These are phyloP conservation scores for Zygaena filipendulae DNA, from an alignment of 2,888 invertebrate genomes.

Conservation along the genomic window DNA sequence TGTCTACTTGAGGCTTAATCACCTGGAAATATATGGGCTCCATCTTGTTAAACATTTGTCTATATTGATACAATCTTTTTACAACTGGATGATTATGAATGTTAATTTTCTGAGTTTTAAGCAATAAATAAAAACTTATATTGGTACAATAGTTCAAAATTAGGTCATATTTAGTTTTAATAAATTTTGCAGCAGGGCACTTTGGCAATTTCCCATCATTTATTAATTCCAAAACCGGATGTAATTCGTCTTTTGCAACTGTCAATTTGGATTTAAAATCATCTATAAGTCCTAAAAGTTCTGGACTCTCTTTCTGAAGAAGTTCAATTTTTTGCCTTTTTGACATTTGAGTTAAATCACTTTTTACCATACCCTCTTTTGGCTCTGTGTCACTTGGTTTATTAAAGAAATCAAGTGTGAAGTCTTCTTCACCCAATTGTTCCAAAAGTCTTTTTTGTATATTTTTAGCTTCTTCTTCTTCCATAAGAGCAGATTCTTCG, in stretches of 20 bases:
- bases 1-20: conserved; percentile 74
- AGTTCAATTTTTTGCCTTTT: conserved; percentile 80
- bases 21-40: conserved; percentile 75
- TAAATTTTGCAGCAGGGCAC: conserved; percentile 75
- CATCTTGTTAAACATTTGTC: conserved; percentile 79
- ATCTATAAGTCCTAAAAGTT: conserved; percentile 80
- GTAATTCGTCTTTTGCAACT: conserved; percentile 73
- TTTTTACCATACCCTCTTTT: conserved; percentile 72
- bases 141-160: conserved; percentile 87
- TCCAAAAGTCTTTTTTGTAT: conserved; percentile 82
- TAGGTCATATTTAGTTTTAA: conserved; percentile 75
- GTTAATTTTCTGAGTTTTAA: conserved; percentile 80
- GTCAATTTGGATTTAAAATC: conserved; percentile 80
- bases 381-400: conserved; percentile 44
- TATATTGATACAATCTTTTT: conserved; percentile 83
- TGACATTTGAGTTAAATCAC: conserved; percentile 80
- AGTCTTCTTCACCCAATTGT: conserved; percentile 83
- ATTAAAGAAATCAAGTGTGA: conserved; percentile 69
- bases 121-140: conserved; percentile 84
- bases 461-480: conserved; percentile 85
- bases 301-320: conserved; percentile 88
- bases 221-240: conserved; percentile 74
- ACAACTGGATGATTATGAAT: conserved; percentile 91
- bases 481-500: conserved; percentile 77
- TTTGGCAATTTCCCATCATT: conserved; percentile 71